Base-by-base conservation (phyloP, 2,113 vertebrate genomes). In the Syngnathus typhle region DNA sequence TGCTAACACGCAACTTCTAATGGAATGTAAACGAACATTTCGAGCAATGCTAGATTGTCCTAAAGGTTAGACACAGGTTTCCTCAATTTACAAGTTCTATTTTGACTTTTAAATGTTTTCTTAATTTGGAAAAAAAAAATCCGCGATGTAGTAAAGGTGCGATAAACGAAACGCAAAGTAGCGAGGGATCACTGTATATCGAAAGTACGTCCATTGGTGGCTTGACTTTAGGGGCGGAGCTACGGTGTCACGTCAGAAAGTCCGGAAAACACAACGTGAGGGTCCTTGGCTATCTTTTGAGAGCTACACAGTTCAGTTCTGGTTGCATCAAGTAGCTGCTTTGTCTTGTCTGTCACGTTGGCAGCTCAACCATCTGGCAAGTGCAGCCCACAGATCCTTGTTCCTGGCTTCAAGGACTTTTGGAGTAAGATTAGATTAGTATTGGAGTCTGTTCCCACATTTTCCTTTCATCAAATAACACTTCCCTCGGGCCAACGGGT, bases 311-410 rank as follows among this genome's bases (percentile, higher is more conserved):
- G 67, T 69, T 68, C 66, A 83, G 90, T 85, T 65, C 55, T 1
- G 61, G 64, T 54, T 58, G 21, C 1, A 55, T 27, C 54, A 64
- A 71, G 32, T 46, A 75, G 79, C 77, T 82, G 83, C 86, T 91
- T 94, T 93, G 92, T 91, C 89, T 94, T 78, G 84, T 86, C 87
- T 44, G 85, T 84, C 87, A 70, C 87, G 74, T 47, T 82, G 74
- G 52, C 65, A 66, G 76, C 75, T 83, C 23, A 84, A 85, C 83
- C 16, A 75, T 75, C 80, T 74, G 54, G 54, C 54, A 56, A 32
- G 54, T 32, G 15, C 54, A 56, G 13, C 55, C 12, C 27, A 16
- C 55, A 58, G 27, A 58, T 58, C 27, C 27, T 58, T 16, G 15
- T 36, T 36, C 6, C 55, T 36, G 55, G 13, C 7, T 36, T 58